Percentiles rank a stretch among this genome's conserved stretches.
These are phyloP conservation scores for Probaryconus sp. DNA, from an alignment of 1,140 invertebrate genomes.

Conservation along the genomic window DNA sequence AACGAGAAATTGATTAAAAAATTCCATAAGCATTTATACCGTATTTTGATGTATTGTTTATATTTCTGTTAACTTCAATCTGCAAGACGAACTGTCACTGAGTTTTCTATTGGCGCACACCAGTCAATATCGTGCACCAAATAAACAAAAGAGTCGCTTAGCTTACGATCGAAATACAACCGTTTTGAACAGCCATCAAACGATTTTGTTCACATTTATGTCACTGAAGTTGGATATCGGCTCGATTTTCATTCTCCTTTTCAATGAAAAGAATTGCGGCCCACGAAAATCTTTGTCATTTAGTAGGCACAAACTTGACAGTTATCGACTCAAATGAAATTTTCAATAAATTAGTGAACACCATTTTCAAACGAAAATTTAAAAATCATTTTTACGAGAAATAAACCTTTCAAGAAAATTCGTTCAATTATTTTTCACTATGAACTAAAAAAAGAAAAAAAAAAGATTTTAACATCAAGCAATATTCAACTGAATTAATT, in stretches of 20 bases:
- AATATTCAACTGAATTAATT: no score
- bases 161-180: slow-evolving; percentile 1
- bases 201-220: slow-evolving; percentile 7
- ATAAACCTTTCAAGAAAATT: no score
- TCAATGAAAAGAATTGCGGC: background rate
- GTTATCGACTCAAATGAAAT: background rate
- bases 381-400: no score
- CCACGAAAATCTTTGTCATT: background rate
- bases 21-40: background rate
- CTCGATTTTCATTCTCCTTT: background rate
- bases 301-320: background rate
- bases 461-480: no score
- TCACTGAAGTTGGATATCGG: background rate
- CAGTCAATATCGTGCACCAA: background rate
- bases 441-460: no score
- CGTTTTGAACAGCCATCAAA: background rate
- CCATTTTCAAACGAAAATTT: no score
- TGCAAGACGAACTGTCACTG: background rate
- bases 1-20: no score
- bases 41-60: background rate
- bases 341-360: no score
- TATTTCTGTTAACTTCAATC: background rate
- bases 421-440: no score
- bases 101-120: background rate
- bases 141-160: slow-evolving; percentile 12